phyloP scores from a whole-genome alignment of 1,140 invertebrate species.

The Drepana arcuata region DNA sequence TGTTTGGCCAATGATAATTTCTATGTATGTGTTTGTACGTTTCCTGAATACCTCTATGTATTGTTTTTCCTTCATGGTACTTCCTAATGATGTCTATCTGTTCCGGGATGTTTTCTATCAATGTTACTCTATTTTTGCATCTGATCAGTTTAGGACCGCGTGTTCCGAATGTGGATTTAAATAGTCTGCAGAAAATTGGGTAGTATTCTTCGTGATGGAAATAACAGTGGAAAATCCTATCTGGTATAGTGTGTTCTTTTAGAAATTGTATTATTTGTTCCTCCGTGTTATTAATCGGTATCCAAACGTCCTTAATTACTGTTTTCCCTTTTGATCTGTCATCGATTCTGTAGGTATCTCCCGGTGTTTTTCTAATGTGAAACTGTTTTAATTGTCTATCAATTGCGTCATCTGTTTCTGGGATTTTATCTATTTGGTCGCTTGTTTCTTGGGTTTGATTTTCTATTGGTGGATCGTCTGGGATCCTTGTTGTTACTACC shows the following conservation, averaged over 20 bases:
- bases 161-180: constrained; percentile 17
- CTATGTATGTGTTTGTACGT: constrained; percentile 33
- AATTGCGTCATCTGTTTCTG: background rate
- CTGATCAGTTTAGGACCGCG: constrained; percentile 23
- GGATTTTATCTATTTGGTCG: background rate
- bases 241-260: constrained; percentile 14
- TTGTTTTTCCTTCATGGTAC: constrained; percentile 35
- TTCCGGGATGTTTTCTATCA: constrained; percentile 24
- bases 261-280: constrained; percentile 13
- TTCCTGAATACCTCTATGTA: constrained; percentile 42
- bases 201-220: constrained; percentile 13
- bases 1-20: constrained; percentile 12
- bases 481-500: too few relatives aligned
- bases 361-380: constrained; percentile 10
- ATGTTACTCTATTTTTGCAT: constrained; percentile 19
- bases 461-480: too few relatives aligned
- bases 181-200: constrained; percentile 5
- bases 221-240: constrained; percentile 11
- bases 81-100: constrained; percentile 28
- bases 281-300: constrained; percentile 7
- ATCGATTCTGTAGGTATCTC: constrained; percentile 3
- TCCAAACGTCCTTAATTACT: constrained; percentile 14
- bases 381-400: constrained; percentile 20
- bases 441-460: too few relatives aligned
- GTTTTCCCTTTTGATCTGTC: constrained; percentile 8